Evolutionary conservation across 2,888 invertebrate species (phyloP), one percentile per base, ranked within the genome.

Genomic region (Conus canariensis): DNA sequence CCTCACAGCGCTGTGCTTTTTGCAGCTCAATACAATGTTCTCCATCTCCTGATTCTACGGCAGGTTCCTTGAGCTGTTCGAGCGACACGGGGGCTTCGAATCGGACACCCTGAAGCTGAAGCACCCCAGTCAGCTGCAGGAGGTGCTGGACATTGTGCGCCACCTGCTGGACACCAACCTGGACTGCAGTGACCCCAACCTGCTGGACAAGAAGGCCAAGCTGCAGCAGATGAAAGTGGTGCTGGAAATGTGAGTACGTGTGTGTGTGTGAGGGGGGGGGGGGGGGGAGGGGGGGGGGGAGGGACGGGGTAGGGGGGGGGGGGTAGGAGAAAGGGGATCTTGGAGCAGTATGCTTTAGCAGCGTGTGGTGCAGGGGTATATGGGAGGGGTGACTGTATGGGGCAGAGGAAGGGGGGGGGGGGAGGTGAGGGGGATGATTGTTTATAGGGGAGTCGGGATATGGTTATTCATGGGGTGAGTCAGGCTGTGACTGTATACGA

Each of bases 61-160:
- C 94, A 99, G 99, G 96, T 99, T 99, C 97, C 99, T 99, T 97
- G 99, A 99, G 96, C 98, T 99, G 94, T 99, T 99, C 97, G 98
- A 98, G 96, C 99, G 99, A 96, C 99, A 99, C 96, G 98, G 99
- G 94, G 99, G 96, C 1, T 98, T 98, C 95, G 98, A 98, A 95
- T 98, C 98, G 92, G 99, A 99, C 0, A 99, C 99, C 95, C 98
- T 99, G 0, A 99, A 99, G 96, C 97, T 99, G 94, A 99, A 99
- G 97, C 97, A 98, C 91, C 99, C 99, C 0, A 99, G 99, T 95
- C 97, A 96, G 92, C 93, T 96, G 88, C 95, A 97, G 94, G 99
- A 99, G 97, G 99, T 99, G 93, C 97, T 99, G 94, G 99, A 99
- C 96, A 99, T 99, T 91, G 98, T 99, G 1, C 97, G 99, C 88